Base-by-base conservation (phyloP, 92 coral and sea anemone genomes). In the Phymanthus crucifer region DNA sequence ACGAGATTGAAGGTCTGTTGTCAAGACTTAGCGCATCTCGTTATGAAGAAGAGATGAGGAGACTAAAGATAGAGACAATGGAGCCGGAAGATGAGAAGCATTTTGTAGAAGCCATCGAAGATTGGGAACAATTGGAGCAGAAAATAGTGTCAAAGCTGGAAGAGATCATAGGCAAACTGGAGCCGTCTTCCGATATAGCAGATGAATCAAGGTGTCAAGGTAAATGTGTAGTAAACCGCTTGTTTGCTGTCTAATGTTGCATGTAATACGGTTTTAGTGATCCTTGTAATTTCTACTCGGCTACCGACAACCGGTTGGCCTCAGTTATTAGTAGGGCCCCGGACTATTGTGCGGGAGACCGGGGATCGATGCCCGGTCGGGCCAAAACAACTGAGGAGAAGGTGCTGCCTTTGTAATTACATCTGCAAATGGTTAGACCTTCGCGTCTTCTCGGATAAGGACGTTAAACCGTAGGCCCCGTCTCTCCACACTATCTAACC, bases 31-130 rank as follows among this genome's bases (percentile, higher is more conserved):
- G 89, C 1, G 82, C 82, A 14, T 14, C 72, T 0, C 40, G 21
- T 12, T 86, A 80, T 37, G 37, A 40, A 31, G 11, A 36, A 0
- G 72, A 71, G 33, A 80, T 86, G 9, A 71, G 80, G 14, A 24
- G 66, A 32, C 78, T 86, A 5, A 76, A 45, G 72, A 40, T 36
- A 29, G 85, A 56, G 27, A 57, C 73, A 1, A 75, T 86, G 82
- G 89, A 86, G 68, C 85, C 89, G 9, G 86, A 75, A 12, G 73
- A 37, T 3, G 89, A 80, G 66, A 40, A 69, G 40, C 32, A 56
- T 43, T 86, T 74, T 33, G 40, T 61, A 7, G 71, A 70, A 80
- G 71, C 70, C 7, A 23, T 86, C 8, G 72, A 75, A 32, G 36
- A 69, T 9, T 86, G 82, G 85, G 74, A 68, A 29, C 34, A 72